Percentiles rank a stretch among this genome's conserved stretches.
Evolutionary conservation across 2,888 invertebrate species (phyloP).

Genomic region (Steinernema carpocapsae): DNA sequence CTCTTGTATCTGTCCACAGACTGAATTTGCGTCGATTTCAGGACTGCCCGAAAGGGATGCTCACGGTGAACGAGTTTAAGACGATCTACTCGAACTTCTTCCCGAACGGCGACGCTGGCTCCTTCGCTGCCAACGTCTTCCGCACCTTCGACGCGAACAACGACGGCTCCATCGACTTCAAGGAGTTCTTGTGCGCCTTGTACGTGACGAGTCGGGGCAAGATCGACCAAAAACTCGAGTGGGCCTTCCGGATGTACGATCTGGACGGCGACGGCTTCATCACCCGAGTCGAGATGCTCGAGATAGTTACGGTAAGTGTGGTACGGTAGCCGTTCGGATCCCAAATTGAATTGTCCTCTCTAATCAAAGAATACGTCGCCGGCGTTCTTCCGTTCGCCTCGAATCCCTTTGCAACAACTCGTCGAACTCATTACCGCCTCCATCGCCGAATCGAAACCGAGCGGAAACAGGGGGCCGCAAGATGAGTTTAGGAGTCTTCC

Average conservation of each 20-base stretch:
- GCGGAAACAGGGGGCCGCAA: too few relatives aligned
- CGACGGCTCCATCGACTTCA: constrained; percentile 84
- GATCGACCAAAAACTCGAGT: constrained; percentile 95
- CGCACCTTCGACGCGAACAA: constrained; percentile 80
- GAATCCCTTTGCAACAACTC: too few relatives aligned
- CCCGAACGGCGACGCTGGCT: constrained; percentile 69
- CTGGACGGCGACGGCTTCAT: constrained; percentile 97
- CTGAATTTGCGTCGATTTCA: background rate
- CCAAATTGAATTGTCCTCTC: background rate
- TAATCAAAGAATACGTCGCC: too few relatives aligned
- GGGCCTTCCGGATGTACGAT: constrained; percentile 95
- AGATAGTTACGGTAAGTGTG: constrained; percentile 87
- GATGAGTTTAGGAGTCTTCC: too few relatives aligned
- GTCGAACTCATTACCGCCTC: too few relatives aligned
- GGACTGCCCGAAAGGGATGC: constrained; percentile 69
- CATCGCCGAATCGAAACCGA: too few relatives aligned
- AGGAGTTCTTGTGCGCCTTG: constrained; percentile 94
- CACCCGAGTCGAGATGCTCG: constrained; percentile 97
- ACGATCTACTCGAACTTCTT: constrained; percentile 70
- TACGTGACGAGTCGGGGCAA: constrained; percentile 96
- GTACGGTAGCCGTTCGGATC: background rate
- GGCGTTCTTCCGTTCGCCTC: too few relatives aligned
- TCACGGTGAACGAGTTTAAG: constrained; percentile 70
- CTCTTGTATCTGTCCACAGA: background rate
- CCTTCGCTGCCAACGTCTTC: constrained; percentile 70